Evolutionary conservation across 2,797 vertebrate species (phyloP).

Genomic region (Tarsius wallacei): DNA sequence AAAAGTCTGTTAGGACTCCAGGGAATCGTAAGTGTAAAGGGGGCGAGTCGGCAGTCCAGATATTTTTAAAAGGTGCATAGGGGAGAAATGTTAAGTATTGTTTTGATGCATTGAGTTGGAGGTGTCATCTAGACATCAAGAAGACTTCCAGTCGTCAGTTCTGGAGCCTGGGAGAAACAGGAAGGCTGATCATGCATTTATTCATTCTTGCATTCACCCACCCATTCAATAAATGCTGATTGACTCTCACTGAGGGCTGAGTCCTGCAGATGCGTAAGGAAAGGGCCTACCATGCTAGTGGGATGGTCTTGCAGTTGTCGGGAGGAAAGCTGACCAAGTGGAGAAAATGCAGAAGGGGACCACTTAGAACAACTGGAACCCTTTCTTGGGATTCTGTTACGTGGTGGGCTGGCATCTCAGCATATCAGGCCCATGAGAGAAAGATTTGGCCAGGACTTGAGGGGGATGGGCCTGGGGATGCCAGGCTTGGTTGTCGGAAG

Average conservation of each 20-base stretch:
- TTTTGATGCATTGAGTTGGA: neutral
- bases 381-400: neutral
- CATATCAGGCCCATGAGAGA: neutral
- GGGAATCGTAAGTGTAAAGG: neutral
- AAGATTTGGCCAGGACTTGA: rapidly evolving
- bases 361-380: neutral
- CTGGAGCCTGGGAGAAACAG: neutral
- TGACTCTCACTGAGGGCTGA: neutral
- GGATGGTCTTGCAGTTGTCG: neutral
- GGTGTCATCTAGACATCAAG: neutral
- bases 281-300: neutral
- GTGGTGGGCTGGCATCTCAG: neutral
- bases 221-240: no score
- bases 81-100: neutral
- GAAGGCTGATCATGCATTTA: no score
- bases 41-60: neutral
- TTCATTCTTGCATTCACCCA: no score
- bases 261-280: neutral
- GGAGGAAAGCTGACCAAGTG: neutral
- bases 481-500: neutral
- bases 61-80: neutral
- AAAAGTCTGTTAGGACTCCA: neutral
- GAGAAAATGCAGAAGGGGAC: neutral
- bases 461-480: neutral
- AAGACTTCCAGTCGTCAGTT: neutral